Evolutionary conservation across 2,888 invertebrate species (phyloP), one percentile per base, ranked within the genome.

Genomic region (Pachydiplax longipennis): DNA sequence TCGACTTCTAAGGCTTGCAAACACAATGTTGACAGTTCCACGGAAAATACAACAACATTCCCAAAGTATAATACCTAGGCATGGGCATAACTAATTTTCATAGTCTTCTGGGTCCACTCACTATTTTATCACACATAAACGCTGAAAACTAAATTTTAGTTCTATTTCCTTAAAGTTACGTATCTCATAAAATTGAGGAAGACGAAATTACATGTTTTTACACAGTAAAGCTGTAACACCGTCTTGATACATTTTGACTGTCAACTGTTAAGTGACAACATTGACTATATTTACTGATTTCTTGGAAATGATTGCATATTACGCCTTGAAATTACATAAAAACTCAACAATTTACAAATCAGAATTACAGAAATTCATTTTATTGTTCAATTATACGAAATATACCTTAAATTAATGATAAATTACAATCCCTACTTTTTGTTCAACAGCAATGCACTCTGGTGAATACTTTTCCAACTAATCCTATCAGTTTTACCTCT

Each of bases 221-320:
- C 87, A 65, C 87, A 65, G 58, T 61, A 65, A 87, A 87, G 87
- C 87, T 87, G 35, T 87, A 87, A 87, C 87, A 87, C 87, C 87
- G 87, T 87, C 87, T 87, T 61, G 87, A 87, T 87, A 87, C 87
- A 87, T 87, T 87, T 87, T 87, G 87, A 87, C 87, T 87, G 87
- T 87, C 87, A 87, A 87, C 61, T 87, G 87, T 87, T 37, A 37
- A 87, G 87, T 87, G 87, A 87, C 87, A 87, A 87, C 65, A 87
- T 87, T 87, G 87, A 87, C 58, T 87, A 87, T 87, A 61, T 87
- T 65, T 65, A 87, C 37, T n/a, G 37, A 87, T 87, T 37, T 87
- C 87, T 40, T 37, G 12, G 12, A 25, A 37, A 37, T n/a, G 8
- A 61, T n/a, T 18, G 2, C 18, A 35, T 53, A n/a, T 22, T 6